phyloP scores from a whole-genome alignment of 2,797 vertebrate genomes.

The Rhinichthys osculus region DNA sequence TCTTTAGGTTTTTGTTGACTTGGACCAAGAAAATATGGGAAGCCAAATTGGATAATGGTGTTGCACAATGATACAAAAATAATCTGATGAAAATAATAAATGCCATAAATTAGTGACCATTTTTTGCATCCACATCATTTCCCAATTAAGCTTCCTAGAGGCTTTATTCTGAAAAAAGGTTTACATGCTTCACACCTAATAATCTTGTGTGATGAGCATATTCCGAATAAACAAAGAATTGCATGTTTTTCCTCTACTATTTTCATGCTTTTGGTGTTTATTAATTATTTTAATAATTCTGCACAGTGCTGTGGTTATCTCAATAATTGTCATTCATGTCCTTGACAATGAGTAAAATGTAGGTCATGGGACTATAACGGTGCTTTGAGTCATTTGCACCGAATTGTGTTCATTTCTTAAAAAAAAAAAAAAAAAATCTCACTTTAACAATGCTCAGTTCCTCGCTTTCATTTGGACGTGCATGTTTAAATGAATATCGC shows the following conservation, averaged over 20 bases:
- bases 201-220: neutral
- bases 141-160: neutral
- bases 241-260: neutral
- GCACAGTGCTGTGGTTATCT: neutral
- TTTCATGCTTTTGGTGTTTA: neutral
- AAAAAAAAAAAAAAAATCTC: no score
- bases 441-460: neutral
- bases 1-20: slow-evolving; percentile 48
- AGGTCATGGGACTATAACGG: neutral
- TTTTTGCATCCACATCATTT: neutral
- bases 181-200: neutral
- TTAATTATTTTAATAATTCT: neutral
- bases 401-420: neutral
- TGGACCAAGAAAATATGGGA: slow-evolving; percentile 1
- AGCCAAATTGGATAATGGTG: slow-evolving; percentile 15
- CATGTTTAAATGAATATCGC: neutral
- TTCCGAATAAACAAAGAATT: neutral
- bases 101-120: neutral
- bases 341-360: slow-evolving; percentile 11
- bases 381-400: neutral
- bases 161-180: neutral
- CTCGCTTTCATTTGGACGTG: neutral
- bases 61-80: neutral
- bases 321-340: neutral
- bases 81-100: neutral